Percentiles rank a stretch among this genome's conserved stretches.
Evolutionary conservation across 2,888 invertebrate genomes (phyloP).

Genomic region (Erebia palarica): DNA sequence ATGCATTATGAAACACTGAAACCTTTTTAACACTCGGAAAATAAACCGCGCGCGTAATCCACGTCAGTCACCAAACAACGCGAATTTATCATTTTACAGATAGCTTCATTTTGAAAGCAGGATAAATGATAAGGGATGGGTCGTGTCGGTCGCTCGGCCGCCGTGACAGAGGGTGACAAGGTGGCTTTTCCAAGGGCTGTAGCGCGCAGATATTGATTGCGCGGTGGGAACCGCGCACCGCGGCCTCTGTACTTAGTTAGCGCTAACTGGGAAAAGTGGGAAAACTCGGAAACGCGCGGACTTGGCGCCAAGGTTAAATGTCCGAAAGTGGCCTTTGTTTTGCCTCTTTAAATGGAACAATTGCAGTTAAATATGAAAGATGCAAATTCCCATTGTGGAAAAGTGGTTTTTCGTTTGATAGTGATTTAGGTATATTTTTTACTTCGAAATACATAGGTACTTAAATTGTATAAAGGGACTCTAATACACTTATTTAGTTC

Average conservation of each 20-base stretch:
- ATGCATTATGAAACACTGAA: constrained; percentile 86
- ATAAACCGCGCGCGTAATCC: constrained; percentile 44
- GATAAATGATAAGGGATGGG: constrained; percentile 44
- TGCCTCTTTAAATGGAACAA: constrained; percentile 13
- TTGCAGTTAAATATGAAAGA: neutral
- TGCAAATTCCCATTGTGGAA: constrained; percentile 12
- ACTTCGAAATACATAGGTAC: neutral
- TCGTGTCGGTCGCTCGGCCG: constrained; percentile 57
- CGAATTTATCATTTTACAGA: constrained; percentile 52
- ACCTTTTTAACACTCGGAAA: constrained; percentile 41
- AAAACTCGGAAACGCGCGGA: constrained; percentile 59
- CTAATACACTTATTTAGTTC: no score
- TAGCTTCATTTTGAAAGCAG: constrained; percentile 33
- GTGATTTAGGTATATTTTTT: neutral
- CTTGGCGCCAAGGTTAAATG: constrained; percentile 59
- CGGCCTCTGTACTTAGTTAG: constrained; percentile 60
- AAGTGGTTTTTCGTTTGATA: neutral
- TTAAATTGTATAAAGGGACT: neutral
- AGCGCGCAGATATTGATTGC: constrained; percentile 75
- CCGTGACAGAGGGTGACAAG: constrained; percentile 71
- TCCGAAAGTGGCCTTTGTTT: constrained; percentile 24
- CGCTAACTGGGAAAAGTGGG: constrained; percentile 53
- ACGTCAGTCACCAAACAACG: constrained; percentile 28
- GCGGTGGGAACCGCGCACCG: constrained; percentile 54
- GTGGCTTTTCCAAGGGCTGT: constrained; percentile 50